phyloP scores from a whole-genome alignment of 2,797 vertebrate genomes.

The Melanogrammus aeglefinus region DNA sequence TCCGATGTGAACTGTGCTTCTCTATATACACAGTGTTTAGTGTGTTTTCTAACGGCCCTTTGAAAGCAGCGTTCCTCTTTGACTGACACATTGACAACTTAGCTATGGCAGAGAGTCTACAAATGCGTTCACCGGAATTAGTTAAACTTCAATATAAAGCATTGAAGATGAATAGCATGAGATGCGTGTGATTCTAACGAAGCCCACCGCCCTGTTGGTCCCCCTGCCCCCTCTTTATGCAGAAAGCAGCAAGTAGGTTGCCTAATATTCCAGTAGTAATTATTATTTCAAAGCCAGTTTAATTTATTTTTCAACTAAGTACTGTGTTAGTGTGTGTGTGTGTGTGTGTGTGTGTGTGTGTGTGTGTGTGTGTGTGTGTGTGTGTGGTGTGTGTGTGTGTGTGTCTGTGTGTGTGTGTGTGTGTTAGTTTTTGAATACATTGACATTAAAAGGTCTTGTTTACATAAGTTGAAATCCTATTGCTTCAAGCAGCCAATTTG shows the following conservation, averaged over 20 bases:
- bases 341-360: slow-evolving; percentile 3
- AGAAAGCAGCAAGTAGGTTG: not conserved
- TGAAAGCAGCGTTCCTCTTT: not conserved
- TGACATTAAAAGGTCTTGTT: slow-evolving; percentile 45
- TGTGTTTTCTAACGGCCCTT: not conserved
- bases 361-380: slow-evolving; percentile 7
- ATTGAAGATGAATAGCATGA: not conserved
- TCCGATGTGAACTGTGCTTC: not conserved
- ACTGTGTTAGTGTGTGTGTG: slow-evolving; percentile 18
- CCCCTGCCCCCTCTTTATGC: not conserved
- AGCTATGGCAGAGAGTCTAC: not conserved
- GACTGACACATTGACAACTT: not conserved
- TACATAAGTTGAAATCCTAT: slow-evolving; percentile 31
- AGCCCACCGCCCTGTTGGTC: not conserved
- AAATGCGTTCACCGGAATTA: not conserved
- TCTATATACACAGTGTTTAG: not conserved
- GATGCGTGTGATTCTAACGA: not conserved
- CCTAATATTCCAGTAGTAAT: not conserved
- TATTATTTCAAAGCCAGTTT: not conserved
- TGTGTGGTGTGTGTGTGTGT: slow-evolving; percentile 15
- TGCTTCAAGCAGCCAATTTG: slow-evolving; percentile 36
- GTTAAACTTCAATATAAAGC: not conserved
- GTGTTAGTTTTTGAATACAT: slow-evolving; percentile 38
- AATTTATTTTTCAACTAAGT: not conserved
- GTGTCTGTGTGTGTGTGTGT: slow-evolving; percentile 5